Evolutionary conservation across 2,797 vertebrate species (phyloP), one percentile per base, ranked within the genome.

Genomic region (Semaprochilodus insignis): DNA sequence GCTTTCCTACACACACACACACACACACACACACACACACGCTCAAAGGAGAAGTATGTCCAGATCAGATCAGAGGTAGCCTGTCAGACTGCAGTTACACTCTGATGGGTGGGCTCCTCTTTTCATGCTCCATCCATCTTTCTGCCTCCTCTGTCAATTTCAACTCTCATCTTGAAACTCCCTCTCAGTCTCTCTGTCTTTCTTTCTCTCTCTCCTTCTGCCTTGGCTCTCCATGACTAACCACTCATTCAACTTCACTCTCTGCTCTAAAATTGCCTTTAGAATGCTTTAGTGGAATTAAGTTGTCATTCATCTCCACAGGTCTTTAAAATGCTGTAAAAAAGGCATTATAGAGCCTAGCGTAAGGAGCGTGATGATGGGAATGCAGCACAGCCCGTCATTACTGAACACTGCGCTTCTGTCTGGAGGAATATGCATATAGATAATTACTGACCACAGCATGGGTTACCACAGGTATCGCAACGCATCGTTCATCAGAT

Each of bases 361-460:
- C 70, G 44, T 44, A 31, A 48, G 2, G 59, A 54, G 36, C 57
- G 25, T 25, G 31, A 71, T 70, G 77, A 80, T 25, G 44, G 51
- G 23, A 80, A 71, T 21, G n/a, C 27, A 67, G 75, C 21, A n/a
- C 55, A 80, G 65, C n/a, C 78, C 65, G 21, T 84, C 55, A 84
- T 84, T 80, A 80, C 66, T 34, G 60, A 67, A 51, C 63, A 71
- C 70, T 80, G 48, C 15, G 14, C 16, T 74, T 51, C 82, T 71
- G 62, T 78, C 69, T 72, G 57, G 67, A 44, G 48, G 63, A 69
- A 80, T 71, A 72, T 52, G 14, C 21, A 31, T 70, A 76, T 62
- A 76, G 66, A 84, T 84, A 80, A 84, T 84, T 80, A 80, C 78
- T 84, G 82, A 84, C 82, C 77, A 80, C 54, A 76, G 62, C 54